A percentile compares a stretch with the other conserved stretches of the same genome.
These are phyloP conservation scores for Octonoba sinensis DNA, from an alignment of 2,888 invertebrate species.

Conservation along the genomic window DNA sequence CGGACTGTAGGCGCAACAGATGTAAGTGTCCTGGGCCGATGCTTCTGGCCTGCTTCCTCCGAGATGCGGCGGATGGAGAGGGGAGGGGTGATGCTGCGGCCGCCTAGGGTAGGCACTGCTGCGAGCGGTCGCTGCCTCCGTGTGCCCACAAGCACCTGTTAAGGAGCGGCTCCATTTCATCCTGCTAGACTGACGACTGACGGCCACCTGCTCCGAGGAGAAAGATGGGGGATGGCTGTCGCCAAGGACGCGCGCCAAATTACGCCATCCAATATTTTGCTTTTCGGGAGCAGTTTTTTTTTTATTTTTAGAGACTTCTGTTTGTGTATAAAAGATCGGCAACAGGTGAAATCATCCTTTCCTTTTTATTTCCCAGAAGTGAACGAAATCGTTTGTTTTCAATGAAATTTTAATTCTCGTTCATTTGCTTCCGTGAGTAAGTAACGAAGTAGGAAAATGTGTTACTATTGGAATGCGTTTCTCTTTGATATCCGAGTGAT, in stretches of 20 bases:
- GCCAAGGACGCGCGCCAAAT: conserved; percentile 43
- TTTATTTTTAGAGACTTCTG: neutral
- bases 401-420: too few relatives aligned
- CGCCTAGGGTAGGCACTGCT: conserved; percentile 38
- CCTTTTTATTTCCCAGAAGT: too few relatives aligned
- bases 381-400: too few relatives aligned
- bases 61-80: conserved; percentile 20
- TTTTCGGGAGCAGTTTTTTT: neutral
- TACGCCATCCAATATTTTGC: conserved; percentile 11
- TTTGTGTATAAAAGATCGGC: conserved; percentile 17
- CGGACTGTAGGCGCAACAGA: conserved; percentile 77
- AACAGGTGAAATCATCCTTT: conserved; percentile 10
- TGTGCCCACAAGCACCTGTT: conserved; percentile 44
- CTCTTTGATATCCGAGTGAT: too few relatives aligned
- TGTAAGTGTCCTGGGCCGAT: conserved; percentile 75
- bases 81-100: conserved; percentile 30
- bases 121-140: conserved; percentile 17
- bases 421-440: too few relatives aligned
- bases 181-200: conserved; percentile 40
- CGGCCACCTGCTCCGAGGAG: conserved; percentile 22
- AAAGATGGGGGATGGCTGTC: conserved; percentile 18
- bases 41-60: conserved; percentile 6
- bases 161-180: conserved; percentile 63
- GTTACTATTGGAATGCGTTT: too few relatives aligned
- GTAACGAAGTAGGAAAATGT: too few relatives aligned